Evolutionary conservation across 1,140 invertebrate species (phyloP), one percentile per base, ranked within the genome.

Genomic region (Camponotus floridanus): DNA sequence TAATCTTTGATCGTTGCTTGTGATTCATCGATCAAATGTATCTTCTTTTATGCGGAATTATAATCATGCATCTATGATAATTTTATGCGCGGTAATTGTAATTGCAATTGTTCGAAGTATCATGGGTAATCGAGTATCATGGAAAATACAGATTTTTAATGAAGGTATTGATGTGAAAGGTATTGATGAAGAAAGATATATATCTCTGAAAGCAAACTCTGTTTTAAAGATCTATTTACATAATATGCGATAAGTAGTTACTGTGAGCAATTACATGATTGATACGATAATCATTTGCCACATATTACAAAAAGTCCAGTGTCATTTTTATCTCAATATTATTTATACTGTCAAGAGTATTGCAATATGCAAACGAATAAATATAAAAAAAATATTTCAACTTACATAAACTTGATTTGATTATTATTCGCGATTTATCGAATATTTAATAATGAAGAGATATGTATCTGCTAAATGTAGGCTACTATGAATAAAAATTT

Each of bases 241-340:
- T n/a, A 57, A 57, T 21, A 18, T 39, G 55, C 36, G 15, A 31
- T 51, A 26, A 45, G 6, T 26, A n/a, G 31, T 51, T 57, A 64
- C 48, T 7, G 1, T 26, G 26, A 26, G 26, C 26, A 26, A 26
- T 26, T 26, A 26, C 7, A 42, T 71, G 86, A 87, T 84, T 39
- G 21, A 65, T 59, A 31, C 3, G 78, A 87, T 59, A 36, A n/a
- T 57, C 45, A 78, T 80, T 31, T 21, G 3, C 5, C 15, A 68
- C 81, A 48, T 18, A 86, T 59, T 42, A 33, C 7, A 21, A 48
- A n/a, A 78, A 31, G 13, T 68, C 26, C 55, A 55, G 68, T 84
- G 87, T 2, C 68, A 59, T 7, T 51, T 67, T 87, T 78, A 90
- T 87, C 88, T n/a, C 9, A 45, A 62, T 67, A 45, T 62, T 64